Conservation (phyloP, 2,113 vertebrate species). For the Lophochroa leadbeateri region DNA sequence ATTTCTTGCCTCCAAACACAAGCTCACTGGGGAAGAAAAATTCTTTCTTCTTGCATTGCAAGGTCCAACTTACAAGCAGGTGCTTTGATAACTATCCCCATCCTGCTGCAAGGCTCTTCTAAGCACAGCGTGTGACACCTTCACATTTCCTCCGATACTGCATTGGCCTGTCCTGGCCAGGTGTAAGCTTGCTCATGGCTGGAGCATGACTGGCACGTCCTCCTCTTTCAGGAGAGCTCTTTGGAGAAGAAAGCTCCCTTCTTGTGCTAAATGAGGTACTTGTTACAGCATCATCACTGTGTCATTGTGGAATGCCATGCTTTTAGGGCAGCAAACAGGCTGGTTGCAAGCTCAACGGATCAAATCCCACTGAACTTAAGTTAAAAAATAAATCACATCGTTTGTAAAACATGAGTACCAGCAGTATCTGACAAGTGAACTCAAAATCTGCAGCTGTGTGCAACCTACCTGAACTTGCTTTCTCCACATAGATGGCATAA, state of each 20-base stretch:
- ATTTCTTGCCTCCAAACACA: background rate
- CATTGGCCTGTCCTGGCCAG: background rate
- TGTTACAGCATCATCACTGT: background rate
- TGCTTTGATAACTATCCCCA: background rate
- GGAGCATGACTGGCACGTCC: rapidly evolving
- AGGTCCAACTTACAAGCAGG: background rate
- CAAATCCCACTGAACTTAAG: background rate
- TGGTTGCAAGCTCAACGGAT: background rate
- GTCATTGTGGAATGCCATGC: background rate
- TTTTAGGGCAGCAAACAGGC: background rate
- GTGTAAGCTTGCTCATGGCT: background rate
- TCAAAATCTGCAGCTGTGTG: background rate
- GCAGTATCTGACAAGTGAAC: background rate
- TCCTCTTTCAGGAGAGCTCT: background rate
- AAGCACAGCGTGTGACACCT: background rate
- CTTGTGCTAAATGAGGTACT: background rate
- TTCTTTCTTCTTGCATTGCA: background rate
- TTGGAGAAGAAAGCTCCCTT: background rate
- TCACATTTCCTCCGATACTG: background rate
- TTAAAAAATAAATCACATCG: background rate
- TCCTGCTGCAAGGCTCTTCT: background rate
- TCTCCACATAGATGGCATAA: background rate
- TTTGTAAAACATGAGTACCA: background rate
- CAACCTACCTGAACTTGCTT: background rate
- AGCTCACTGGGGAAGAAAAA: background rate